A percentile compares a stretch with the other conserved stretches of the same genome.
phyloP scores from a whole-genome alignment of 2,797 vertebrate species.

The Macropodus opercularis region DNA sequence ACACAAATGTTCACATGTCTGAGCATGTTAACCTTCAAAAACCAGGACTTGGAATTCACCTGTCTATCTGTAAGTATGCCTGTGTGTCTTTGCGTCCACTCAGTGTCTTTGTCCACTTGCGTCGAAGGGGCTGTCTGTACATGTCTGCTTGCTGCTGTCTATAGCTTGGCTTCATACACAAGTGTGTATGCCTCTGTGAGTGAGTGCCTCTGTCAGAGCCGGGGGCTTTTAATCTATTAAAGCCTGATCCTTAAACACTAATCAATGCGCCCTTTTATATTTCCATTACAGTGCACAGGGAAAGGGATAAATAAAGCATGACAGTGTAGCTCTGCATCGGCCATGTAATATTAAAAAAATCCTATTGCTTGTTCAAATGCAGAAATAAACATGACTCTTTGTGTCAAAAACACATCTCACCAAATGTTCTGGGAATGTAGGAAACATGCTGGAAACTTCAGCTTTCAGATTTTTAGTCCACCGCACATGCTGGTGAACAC shows the following conservation, averaged over 20 bases:
- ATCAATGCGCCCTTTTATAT: conserved; percentile 84
- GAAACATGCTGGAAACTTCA: no score
- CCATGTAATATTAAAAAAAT: conserved; percentile 34
- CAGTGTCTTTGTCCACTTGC: conserved; percentile 24
- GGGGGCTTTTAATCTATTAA: conserved; percentile 84
- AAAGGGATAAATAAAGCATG: conserved; percentile 77
- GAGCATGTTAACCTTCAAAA: conserved; percentile 34
- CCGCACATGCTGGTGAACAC: background rate
- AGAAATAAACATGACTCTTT: conserved; percentile 9
- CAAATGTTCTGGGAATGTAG: background rate
- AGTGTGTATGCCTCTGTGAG: conserved; percentile 18
- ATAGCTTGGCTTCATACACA: conserved; percentile 26
- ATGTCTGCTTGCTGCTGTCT: conserved; percentile 18
- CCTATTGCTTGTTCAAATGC: conserved; percentile 12
- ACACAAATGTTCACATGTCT: conserved; percentile 39
- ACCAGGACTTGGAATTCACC: conserved; percentile 46
- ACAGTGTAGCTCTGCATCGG: conserved; percentile 55
- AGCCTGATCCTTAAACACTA: conserved; percentile 82
- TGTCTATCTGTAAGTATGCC: background rate
- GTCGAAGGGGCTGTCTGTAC: conserved; percentile 14
- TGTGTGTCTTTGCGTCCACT: conserved; percentile 10
- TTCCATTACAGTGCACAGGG: conserved; percentile 79
- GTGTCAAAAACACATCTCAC: conserved; percentile 6
- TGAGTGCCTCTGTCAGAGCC: conserved; percentile 61
- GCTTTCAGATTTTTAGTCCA: no score